Conservation (phyloP, 2,797 vertebrate species). For the Echeneis naucrates region DNA sequence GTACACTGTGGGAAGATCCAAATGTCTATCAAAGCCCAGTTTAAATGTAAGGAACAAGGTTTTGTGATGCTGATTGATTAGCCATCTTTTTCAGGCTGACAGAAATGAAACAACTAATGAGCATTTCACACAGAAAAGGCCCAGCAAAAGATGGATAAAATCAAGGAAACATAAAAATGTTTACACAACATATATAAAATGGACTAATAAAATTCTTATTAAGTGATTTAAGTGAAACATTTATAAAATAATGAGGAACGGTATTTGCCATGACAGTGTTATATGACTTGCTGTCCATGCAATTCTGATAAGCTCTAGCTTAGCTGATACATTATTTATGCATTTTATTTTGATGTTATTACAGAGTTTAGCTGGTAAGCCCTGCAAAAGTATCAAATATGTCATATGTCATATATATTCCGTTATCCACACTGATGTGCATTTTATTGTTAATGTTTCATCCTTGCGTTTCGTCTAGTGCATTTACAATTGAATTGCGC, state of each 20-base stretch:
- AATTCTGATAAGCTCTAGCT: too few species aligned
- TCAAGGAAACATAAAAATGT: neutral
- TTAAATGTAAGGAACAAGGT: slow-evolving; percentile 20
- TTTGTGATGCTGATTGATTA: neutral
- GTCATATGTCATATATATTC: neutral
- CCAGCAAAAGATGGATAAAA: neutral
- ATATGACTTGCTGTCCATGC: too few species aligned
- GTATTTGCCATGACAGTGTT: neutral
- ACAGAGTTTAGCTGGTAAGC: neutral
- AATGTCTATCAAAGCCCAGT: neutral
- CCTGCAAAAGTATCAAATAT: neutral
- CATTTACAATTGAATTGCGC: slow-evolving; percentile 17
- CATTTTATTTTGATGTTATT: slow-evolving; percentile 11
- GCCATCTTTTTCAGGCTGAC: neutral
- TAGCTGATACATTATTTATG: neutral
- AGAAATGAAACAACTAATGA: neutral
- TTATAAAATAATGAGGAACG: neutral
- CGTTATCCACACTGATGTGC: neutral
- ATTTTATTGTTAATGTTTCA: neutral
- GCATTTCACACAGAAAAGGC: slow-evolving; percentile 7
- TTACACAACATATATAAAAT: neutral
- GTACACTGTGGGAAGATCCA: neutral
- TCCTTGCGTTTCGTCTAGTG: neutral
- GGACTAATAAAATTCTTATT: neutral
- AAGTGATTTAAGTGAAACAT: too few species aligned